Evolutionary conservation across 2,888 invertebrate species (phyloP).

Genomic region (Noctuana brunneofusca): DNA sequence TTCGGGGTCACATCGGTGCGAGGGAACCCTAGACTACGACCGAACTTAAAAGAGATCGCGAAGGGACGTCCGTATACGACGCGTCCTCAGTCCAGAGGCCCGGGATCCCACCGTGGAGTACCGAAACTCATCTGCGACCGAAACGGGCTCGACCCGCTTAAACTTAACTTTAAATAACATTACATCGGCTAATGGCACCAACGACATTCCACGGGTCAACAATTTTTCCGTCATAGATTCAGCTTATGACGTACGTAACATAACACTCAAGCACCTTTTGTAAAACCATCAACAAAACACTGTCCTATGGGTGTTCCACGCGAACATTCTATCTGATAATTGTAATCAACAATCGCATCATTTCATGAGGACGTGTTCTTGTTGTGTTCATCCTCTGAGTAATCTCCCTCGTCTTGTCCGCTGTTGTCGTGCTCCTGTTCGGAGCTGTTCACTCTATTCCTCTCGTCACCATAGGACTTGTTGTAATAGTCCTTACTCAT

Average conservation of each 20-base stretch:
- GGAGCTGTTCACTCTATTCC: conserved; percentile 52
- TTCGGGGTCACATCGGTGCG: conserved; percentile 36
- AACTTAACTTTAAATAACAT: conserved; percentile 66
- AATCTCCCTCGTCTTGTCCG: conserved; percentile 73
- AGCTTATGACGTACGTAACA: conserved; percentile 74
- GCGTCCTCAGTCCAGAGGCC: conserved; percentile 6
- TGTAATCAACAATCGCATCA: conserved; percentile 44
- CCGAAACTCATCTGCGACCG: conserved; percentile 17
- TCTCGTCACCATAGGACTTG: conserved; percentile 63
- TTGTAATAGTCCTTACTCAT: conserved; percentile 59
- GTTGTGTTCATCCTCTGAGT: conserved; percentile 75
- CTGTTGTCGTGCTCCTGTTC: conserved; percentile 64
- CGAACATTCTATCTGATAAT: conserved; percentile 40
- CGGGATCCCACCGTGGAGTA: conserved; percentile 20
- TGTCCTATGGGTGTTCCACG: conserved; percentile 54
- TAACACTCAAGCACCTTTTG: conserved; percentile 79
- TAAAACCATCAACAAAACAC: conserved; percentile 69
- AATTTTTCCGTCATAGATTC: conserved; percentile 59
- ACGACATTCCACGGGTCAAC: conserved; percentile 81
- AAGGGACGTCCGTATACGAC: conserved; percentile 5
- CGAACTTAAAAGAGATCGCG: conserved; percentile 29
- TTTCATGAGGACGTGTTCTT: conserved; percentile 74
- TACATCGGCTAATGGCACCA: conserved; percentile 78
- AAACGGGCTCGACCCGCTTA: conserved; percentile 36
- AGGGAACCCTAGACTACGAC: conserved; percentile 27